Base-by-base conservation (phyloP, 92 coral and sea anemone genomes). In the Epizoanthus ramosus region DNA sequence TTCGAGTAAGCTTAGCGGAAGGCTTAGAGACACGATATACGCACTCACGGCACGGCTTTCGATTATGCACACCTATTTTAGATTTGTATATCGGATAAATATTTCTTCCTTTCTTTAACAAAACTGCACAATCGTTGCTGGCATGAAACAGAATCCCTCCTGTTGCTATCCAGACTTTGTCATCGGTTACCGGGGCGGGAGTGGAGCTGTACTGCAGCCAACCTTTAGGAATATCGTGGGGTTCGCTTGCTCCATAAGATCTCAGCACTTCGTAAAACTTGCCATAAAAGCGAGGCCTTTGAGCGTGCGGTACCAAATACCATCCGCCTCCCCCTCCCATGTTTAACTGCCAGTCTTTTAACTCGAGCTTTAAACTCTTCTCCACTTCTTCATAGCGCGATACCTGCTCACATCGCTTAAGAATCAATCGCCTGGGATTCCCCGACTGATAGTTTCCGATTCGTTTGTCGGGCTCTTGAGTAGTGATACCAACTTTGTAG, bases 81-180 rank as follows among this genome's bases (percentile, higher is more conserved):
- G 82, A 77, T 70, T 77, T 77, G 71, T 77, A 77, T 4, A 77
- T 77, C n/a, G 82, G 82, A 19, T 61, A 77, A 6, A 77, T 25
- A 61, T 60, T 77, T 61, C 23, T 77, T 8, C 70, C 82, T 4
- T 60, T 77, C 18, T 69, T 68, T 19, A 77, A 68, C 17, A 77
- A 77, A 19, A 77, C 71, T 39, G 82, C 70, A 19, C 82, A 77
- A 77, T 77, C 82, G 21, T 59, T 60, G 71, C 41, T 61, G 16
- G 54, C 57, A 14, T 77, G 82, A 17, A 60, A 77, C 41, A 77
- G 50, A 39, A 63, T 61, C 18, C 82, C 82, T 21, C 82, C 82
- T 1, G 70, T 61, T 8, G 82, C 82, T 9, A 77, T 77, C 82
- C 82, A 77, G n/a, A 77, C 82, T 63, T 77, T 77, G 57, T 77